A percentile compares a stretch with the other conserved stretches of the same genome.
Conservation (phyloP, 2,888 invertebrate genomes). For the Chirona hameri region DNA sequence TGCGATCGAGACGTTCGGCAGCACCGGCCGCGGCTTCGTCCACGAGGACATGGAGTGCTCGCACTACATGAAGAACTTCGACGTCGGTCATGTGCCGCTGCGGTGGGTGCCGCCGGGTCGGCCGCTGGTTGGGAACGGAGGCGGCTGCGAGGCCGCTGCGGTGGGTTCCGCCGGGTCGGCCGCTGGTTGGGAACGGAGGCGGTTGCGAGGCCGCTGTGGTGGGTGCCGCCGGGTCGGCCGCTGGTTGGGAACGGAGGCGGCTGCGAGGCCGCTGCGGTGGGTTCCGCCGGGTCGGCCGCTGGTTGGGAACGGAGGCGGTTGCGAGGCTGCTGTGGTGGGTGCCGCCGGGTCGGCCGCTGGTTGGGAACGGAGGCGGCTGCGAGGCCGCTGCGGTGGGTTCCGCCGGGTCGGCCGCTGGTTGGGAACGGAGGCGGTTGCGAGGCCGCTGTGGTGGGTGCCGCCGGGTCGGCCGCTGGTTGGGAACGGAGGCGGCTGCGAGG, state of each 20-base stretch:
- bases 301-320: background rate
- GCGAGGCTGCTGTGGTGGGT: background rate
- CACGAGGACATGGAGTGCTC: conserved; percentile 99
- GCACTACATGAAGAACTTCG: conserved; percentile 99
- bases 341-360: background rate
- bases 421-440: too few relatives aligned
- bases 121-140: background rate
- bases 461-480: background rate
- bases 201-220: background rate
- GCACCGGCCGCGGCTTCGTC: conserved; percentile 84
- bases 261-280: too few relatives aligned
- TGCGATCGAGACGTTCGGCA: conserved; percentile 99
- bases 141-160: background rate
- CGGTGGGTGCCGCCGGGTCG: conserved; percentile 53
- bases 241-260: background rate
- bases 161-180: background rate
- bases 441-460: background rate
- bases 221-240: background rate
- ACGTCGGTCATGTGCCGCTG: conserved; percentile 82
- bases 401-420: background rate
- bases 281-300: too few relatives aligned
- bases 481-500: background rate
- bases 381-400: conserved; percentile 73
- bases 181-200: background rate
- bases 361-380: too few relatives aligned